A percentile compares a stretch with the other conserved stretches of the same genome.
Conservation (phyloP, 2,797 vertebrate genomes). For the Cichlasoma orientale region DNA sequence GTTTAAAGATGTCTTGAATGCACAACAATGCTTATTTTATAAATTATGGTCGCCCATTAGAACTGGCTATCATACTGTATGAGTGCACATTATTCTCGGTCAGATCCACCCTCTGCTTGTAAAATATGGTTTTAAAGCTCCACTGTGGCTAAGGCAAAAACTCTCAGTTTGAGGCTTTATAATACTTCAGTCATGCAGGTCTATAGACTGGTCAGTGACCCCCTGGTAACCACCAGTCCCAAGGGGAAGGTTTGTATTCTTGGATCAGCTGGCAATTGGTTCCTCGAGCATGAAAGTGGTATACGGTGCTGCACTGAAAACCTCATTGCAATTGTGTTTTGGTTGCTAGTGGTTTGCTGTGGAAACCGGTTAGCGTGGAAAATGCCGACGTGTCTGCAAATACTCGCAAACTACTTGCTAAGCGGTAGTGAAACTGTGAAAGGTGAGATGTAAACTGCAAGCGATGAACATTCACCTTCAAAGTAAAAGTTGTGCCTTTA, state of each 20-base stretch:
- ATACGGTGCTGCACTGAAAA: background rate
- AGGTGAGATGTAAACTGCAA: background rate
- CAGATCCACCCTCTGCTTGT: background rate
- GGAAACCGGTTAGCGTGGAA: background rate
- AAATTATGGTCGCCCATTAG: background rate
- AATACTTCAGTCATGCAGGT: background rate
- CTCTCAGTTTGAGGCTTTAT: background rate
- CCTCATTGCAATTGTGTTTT: background rate
- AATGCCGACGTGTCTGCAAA: background rate
- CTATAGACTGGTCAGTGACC: background rate
- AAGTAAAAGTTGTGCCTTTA: background rate
- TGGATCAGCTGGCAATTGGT: no score
- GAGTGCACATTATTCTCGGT: background rate
- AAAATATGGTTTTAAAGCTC: background rate
- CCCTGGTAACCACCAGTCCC: background rate
- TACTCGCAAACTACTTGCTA: background rate
- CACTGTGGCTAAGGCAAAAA: background rate
- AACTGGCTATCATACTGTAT: background rate
- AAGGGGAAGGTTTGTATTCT: background rate
- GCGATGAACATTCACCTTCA: background rate
- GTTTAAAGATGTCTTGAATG: background rate
- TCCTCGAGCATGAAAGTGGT: background rate
- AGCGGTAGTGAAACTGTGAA: background rate
- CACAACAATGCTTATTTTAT: background rate
- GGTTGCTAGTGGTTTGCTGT: background rate